Conservation (phyloP, 2,888 invertebrate genomes). For the Caradrina kadenii region DNA sequence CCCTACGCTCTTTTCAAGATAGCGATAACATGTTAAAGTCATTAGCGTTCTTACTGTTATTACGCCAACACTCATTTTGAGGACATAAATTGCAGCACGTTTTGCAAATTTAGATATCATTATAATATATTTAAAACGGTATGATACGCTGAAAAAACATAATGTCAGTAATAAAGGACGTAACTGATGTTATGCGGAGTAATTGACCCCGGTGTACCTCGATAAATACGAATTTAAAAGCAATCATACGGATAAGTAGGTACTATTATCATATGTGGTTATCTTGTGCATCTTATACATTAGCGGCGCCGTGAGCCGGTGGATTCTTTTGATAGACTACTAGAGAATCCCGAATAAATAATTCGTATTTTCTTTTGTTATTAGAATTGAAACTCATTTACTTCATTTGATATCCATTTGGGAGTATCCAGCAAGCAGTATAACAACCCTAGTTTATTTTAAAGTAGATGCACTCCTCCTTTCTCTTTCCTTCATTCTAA, state of each 20-base stretch:
- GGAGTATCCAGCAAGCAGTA: neutral
- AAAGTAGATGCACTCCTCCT: constrained; percentile 35
- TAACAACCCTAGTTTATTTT: constrained; percentile 16
- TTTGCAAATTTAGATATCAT: constrained; percentile 65
- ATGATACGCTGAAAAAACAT: constrained; percentile 68
- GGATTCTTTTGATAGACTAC: neutral
- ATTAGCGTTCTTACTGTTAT: constrained; percentile 68
- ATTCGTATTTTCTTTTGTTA: neutral
- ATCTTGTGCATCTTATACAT: constrained; percentile 26
- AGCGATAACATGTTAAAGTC: constrained; percentile 57
- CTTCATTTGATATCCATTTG: neutral
- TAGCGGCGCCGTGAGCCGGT: constrained; percentile 33
- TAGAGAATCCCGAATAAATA: constrained; percentile 1
- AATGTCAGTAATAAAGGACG: constrained; percentile 71
- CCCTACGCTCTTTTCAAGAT: constrained; percentile 32
- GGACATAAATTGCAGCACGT: constrained; percentile 66
- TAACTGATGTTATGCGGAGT: constrained; percentile 66
- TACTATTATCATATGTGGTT: constrained; percentile 31
- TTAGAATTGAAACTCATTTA: neutral
- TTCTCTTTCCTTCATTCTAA: constrained; percentile 43
- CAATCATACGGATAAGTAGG: constrained; percentile 49
- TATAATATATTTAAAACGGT: constrained; percentile 72
- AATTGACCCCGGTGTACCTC: constrained; percentile 62
- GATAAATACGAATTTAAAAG: constrained; percentile 60
- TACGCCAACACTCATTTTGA: constrained; percentile 49